Evolutionary conservation across 2,888 invertebrate species (phyloP).

Genomic region (Acrocera orbiculus): DNA sequence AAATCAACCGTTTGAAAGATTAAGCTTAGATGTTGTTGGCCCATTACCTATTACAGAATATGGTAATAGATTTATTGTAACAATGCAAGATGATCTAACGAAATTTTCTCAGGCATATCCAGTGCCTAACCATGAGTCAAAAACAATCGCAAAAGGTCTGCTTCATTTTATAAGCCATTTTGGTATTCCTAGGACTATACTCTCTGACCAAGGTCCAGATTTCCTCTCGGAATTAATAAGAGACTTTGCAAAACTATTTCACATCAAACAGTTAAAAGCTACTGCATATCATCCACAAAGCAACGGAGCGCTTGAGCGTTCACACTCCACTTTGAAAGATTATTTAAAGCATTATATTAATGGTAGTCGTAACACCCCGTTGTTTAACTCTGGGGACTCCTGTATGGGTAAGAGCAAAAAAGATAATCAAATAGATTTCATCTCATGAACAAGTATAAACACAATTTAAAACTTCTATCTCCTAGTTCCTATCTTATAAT

Average conservation of each 20-base stretch:
- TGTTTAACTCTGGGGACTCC: too few relatives aligned
- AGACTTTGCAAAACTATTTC: slow-evolving; percentile 16
- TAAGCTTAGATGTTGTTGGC: slow-evolving; percentile 19
- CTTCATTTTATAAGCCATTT: slow-evolving; percentile 3
- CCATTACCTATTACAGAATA: slow-evolving; percentile 15
- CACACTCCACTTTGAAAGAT: slow-evolving; percentile 19
- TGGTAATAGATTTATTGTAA: slow-evolving; percentile 13
- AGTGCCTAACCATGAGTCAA: slow-evolving; percentile 19
- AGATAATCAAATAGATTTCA: too few relatives aligned
- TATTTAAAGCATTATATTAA: slow-evolving; percentile 18
- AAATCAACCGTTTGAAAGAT: slow-evolving; percentile 16
- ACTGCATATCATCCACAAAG: slow-evolving; percentile 16
- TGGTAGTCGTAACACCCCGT: slow-evolving; percentile 1
- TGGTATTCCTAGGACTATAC: slow-evolving; percentile 3
- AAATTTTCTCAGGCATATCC: slow-evolving; percentile 20
- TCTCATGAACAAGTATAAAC: too few relatives aligned
- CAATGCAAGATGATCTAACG: slow-evolving; percentile 21
- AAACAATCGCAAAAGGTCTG: slow-evolving; percentile 15
- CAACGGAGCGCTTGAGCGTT: slow-evolving; percentile 16
- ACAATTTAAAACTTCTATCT: too few relatives aligned
- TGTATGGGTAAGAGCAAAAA: too few relatives aligned
- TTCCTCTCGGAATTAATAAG: slow-evolving; percentile 16
- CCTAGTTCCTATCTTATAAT: too few relatives aligned
- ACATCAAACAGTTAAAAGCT: slow-evolving; percentile 18
- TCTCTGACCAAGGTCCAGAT: slow-evolving; percentile 10